Percentiles rank a stretch among this genome's conserved stretches.
These are phyloP conservation scores for Drosophila sp. DNA, from an alignment of 1,140 invertebrate genomes.

Conservation along the genomic window DNA sequence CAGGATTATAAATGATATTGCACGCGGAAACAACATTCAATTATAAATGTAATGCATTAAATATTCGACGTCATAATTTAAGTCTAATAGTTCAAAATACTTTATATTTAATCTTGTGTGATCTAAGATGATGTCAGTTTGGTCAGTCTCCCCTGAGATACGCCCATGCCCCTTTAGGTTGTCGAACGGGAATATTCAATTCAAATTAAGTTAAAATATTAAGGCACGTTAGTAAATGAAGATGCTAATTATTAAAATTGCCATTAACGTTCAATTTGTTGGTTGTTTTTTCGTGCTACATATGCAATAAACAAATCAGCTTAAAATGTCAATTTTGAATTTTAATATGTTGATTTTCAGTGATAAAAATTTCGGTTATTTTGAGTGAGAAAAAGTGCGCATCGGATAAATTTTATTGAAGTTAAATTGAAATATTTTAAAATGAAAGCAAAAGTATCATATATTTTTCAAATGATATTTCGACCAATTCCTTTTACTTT, in stretches of 20 bases:
- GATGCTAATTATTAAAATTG: constrained; percentile 42
- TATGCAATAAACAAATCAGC: background rate
- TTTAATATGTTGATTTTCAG: background rate
- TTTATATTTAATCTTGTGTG: too few relatives aligned
- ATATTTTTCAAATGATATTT: too few relatives aligned
- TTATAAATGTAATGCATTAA: too few relatives aligned
- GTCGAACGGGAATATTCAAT: constrained; percentile 32
- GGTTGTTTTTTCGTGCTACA: constrained; percentile 16
- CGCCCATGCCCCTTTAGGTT: background rate
- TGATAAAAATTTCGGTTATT: background rate
- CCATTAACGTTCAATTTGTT: constrained; percentile 1
- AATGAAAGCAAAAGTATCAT: too few relatives aligned
- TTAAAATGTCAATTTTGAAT: background rate
- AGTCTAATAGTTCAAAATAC: too few relatives aligned
- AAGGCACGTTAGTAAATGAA: constrained; percentile 37
- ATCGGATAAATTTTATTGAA: too few relatives aligned
- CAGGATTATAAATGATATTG: too few relatives aligned
- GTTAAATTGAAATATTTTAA: too few relatives aligned
- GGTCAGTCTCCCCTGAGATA: background rate
- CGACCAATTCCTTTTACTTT: too few relatives aligned
- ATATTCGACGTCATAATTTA: too few relatives aligned
- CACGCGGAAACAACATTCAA: too few relatives aligned
- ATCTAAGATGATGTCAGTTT: too few relatives aligned
- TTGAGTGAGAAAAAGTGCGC: background rate
- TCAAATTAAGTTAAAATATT: constrained; percentile 38